These are phyloP conservation scores for Volucella zonaria DNA, from an alignment of 2,888 invertebrate genomes.

Conservation along the genomic window DNA sequence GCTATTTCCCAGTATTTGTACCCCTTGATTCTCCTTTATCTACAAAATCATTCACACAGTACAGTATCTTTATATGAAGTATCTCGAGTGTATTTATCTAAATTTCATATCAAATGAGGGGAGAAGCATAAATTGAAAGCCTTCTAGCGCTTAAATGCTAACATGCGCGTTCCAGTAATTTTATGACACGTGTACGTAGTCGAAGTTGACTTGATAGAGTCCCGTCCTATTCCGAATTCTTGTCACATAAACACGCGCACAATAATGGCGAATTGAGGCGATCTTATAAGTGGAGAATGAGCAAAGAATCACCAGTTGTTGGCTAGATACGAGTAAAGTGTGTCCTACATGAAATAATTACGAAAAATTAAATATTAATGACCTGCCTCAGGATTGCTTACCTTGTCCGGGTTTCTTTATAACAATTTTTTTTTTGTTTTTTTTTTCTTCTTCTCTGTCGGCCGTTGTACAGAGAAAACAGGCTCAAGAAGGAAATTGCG, in stretches of 20 bases:
- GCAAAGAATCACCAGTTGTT: constrained; percentile 8
- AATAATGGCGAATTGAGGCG: constrained; percentile 59
- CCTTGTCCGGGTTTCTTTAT: constrained; percentile 60
- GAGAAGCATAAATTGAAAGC: constrained; percentile 45
- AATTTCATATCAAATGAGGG: constrained; percentile 48
- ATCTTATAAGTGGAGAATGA: constrained; percentile 54
- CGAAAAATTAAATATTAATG: constrained; percentile 73
- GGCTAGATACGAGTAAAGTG: constrained; percentile 15
- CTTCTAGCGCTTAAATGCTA: constrained; percentile 11
- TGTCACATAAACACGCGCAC: constrained; percentile 59
- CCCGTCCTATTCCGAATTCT: constrained; percentile 66
- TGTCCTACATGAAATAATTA: constrained; percentile 74
- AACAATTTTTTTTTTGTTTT: constrained; percentile 5
- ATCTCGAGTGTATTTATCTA: constrained; percentile 53
- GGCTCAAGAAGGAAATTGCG: constrained; percentile 49
- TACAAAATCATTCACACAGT: not conserved
- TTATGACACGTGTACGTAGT: constrained; percentile 64
- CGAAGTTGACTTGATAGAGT: constrained; percentile 17
- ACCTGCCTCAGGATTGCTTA: constrained; percentile 63
- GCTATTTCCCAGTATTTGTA: not conserved
- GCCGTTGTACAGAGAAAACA: constrained; percentile 21
- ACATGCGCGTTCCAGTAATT: constrained; percentile 63
- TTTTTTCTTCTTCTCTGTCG: not conserved
- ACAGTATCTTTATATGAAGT: constrained; percentile 9
- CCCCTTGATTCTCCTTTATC: constrained; percentile 20